Evolutionary conservation across 2,888 invertebrate genomes (phyloP), one percentile per base, ranked within the genome.

Genomic region (Tachina lurida): DNA sequence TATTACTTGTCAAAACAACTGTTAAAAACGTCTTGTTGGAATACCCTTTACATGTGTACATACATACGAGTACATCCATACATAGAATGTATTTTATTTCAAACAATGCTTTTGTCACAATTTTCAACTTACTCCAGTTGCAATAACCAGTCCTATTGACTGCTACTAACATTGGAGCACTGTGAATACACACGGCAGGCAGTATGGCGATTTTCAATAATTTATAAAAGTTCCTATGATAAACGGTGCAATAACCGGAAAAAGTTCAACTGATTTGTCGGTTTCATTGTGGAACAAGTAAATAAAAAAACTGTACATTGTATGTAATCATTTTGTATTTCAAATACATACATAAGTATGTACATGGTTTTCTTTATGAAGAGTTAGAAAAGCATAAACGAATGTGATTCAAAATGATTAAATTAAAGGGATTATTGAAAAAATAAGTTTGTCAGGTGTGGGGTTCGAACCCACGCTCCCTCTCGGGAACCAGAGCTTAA

Each of bases 381-480:
- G 58, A 78, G 60, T 65, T 67, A 45, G 19, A 71, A 31, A 79
- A 71, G 15, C 45, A 63, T 71, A 45, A 78, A 62, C 41, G 22
- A 54, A 19, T 7, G 31, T 60, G 4, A 49, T n/a, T 49, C n/a
- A n/a, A 8, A n/a, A n/a, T 49, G 13, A n/a, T 49, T 15, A 49
- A 13, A 31, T 0, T 7, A 56, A n/a, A n/a, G n/a, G n/a, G n/a
- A 13, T 65, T 73, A 47, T 1, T 19, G 12, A 19, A 65, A 65
- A 76, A 75, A 45, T n/a, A 43, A 52, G 22, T 39, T 52, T 90
- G 90, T 95, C 94, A 95, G 94, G 94, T 95, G 95, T 95, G 95
- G 95, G 95, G 95, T 95, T 95, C 95, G 95, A 95, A 95, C 95
- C 95, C 95, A 95, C 95, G 95, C 95, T 95, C 95, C 95, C 95